Base-by-base conservation (phyloP, 2,113 vertebrate species). In the Myiozetetes cayanensis region DNA sequence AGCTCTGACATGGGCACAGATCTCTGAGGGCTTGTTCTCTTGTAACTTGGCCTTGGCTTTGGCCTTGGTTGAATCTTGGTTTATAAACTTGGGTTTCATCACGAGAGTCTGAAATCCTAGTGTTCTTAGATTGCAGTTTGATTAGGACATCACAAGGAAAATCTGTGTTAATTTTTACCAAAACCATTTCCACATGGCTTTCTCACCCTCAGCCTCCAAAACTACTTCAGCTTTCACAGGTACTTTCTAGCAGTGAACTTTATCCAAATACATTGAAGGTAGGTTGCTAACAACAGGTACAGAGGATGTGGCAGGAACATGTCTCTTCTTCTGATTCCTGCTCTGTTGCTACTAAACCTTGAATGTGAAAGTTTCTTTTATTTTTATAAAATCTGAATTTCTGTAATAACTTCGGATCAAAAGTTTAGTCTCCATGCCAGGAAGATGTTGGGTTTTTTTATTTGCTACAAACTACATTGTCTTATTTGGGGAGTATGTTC, bases 401-500 rank as follows among this genome's bases (percentile, higher is more conserved):
- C 68, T 89, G 41, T 79, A 74, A 62, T 78, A 92, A 92, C 55
- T 96, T 95, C 53, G n/a, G 66, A 93, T 80, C 67, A 84, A 58
- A 91, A 96, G 90, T 91, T 96, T 94, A 59, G 90, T 93, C 74
- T 92, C 65, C 30, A 83, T 7, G 11, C 67, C 62, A 95, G 53
- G 30, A 79, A 79, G 82, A 39, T 85, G 7, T 33, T 23, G 2
- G 24, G 1, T 5, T 25, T 67, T n/a, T 20, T 47, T 27, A 56
- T 83, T 85, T 85, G 67, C 58, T 93, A 84, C 77, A 96, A 88
- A 91, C 80, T 85, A 76, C 93, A 92, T 96, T 95, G 83, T 91
- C 89, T 93, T 94, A 94, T 90, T 97, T 96, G 71, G 88, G 65
- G 73, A 95, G 79, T 94, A 90, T 77, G 80, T 96, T 97, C 96